Percentiles rank a stretch among this genome's conserved stretches.
phyloP scores from a whole-genome alignment of 2,797 vertebrate genomes.

The Falco berigora region DNA sequence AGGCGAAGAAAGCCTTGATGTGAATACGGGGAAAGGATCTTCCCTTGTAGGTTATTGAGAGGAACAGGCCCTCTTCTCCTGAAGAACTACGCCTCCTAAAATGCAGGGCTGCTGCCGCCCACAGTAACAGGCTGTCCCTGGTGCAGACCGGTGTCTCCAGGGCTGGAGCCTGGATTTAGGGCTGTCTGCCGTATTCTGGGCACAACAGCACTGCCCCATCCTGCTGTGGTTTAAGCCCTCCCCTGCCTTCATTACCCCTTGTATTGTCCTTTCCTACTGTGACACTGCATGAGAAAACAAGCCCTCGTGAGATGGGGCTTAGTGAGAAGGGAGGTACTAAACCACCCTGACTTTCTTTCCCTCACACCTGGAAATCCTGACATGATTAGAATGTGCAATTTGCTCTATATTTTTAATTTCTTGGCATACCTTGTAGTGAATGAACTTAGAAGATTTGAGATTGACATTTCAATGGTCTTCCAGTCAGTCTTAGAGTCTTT shows the following conservation, averaged over 20 bases:
- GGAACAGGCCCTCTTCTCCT: background rate
- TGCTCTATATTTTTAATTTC: background rate
- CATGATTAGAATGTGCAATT: background rate
- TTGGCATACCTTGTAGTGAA: background rate
- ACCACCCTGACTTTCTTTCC: background rate
- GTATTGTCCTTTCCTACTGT: background rate
- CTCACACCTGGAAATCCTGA: background rate
- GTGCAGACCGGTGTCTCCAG: background rate
- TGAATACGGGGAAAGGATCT: background rate
- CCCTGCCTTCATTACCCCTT: background rate
- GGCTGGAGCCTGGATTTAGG: background rate
- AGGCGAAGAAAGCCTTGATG: background rate
- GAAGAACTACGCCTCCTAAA: background rate
- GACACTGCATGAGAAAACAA: background rate
- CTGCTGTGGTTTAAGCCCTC: background rate
- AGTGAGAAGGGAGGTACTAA: background rate
- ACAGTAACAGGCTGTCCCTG: background rate
- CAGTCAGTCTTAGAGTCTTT: background rate
- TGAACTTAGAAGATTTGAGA: background rate
- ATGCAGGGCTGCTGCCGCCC: background rate
- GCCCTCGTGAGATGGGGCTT: background rate
- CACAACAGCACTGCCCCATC: background rate
- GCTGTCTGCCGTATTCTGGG: background rate
- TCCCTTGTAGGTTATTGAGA: background rate
- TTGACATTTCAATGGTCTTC: background rate